Evolutionary conservation across 2,888 invertebrate genomes (phyloP).

Genomic region (Leptura quadrifasciata): DNA sequence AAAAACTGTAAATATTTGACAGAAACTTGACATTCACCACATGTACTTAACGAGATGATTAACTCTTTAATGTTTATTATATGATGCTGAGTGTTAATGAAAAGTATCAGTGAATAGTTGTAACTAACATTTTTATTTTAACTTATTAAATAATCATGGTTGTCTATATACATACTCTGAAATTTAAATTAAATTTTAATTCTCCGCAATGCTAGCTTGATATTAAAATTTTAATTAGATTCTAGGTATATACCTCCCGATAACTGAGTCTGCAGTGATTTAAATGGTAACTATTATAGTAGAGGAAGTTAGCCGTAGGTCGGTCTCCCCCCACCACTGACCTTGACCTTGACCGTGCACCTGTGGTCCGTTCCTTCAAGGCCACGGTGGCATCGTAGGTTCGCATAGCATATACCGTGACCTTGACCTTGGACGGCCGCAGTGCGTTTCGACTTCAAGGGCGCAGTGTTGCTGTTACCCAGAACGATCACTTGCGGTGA

Average conservation of each 20-base stretch:
- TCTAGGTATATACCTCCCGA: background rate
- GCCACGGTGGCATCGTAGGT: no score
- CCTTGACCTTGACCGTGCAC: no score
- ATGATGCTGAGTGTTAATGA: background rate
- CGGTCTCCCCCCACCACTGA: no score
- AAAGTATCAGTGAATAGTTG: background rate
- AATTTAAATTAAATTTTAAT: background rate
- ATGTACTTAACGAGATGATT: background rate
- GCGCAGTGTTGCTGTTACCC: no score
- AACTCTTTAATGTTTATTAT: background rate
- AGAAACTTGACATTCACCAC: background rate
- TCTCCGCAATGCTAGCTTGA: background rate
- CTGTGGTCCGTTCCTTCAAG: no score
- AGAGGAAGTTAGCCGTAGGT: no score
- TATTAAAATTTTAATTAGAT: conserved; percentile 4
- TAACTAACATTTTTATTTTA: background rate
- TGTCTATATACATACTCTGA: background rate
- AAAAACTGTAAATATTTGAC: background rate
- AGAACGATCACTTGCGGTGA: no score
- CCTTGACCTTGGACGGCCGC: no score
- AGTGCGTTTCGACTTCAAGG: no score
- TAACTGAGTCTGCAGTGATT: background rate
- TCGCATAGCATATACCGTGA: no score
- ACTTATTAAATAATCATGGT: background rate
- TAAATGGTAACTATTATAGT: background rate